Evolutionary conservation across 2,888 invertebrate species (phyloP).

Genomic region (Parnassius apollo): DNA sequence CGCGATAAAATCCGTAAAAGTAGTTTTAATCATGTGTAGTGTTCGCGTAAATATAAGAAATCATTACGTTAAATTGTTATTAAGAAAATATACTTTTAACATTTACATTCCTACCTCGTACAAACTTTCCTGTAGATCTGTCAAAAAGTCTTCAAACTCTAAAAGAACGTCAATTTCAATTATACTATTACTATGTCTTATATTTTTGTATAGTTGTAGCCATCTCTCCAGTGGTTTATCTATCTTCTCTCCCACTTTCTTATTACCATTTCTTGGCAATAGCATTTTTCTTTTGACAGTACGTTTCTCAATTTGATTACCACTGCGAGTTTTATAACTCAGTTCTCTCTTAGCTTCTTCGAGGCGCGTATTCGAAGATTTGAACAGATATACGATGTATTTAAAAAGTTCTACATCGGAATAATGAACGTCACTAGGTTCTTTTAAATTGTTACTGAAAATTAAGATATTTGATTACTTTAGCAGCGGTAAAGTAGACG

Average conservation of each 20-base stretch:
- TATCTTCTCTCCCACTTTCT: conserved; percentile 22
- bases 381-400: conserved; percentile 46
- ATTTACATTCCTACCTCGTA: conserved; percentile 11
- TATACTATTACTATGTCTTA: conserved; percentile 9
- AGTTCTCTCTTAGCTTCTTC: conserved; percentile 5
- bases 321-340: not conserved
- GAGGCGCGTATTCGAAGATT: conserved; percentile 31
- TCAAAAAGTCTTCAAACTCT: conserved; percentile 39
- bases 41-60: no score
- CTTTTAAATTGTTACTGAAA: conserved; percentile 24
- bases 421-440: conserved; percentile 37
- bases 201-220: conserved; percentile 23
- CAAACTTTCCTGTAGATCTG: conserved; percentile 34
- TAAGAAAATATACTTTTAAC: no score
- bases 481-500: no score
- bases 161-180: conserved; percentile 21
- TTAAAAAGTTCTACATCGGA: conserved; percentile 52
- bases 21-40: no score
- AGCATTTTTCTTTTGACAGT: conserved; percentile 21
- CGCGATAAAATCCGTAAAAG: no score
- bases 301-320: not conserved
- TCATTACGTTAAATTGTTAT: no score
- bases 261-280: conserved; percentile 36
- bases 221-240: conserved; percentile 31
- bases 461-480: no score